Evolutionary conservation across 2,113 vertebrate genomes (phyloP).

Genomic region (pig (Sus scrofa)): T2T-Sscrofa CM000814.6:113073501-113074000

Average conservation of each 20-base stretch:
- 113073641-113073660: not conserved
- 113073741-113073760: not conserved
- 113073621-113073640: constrained; percentile 1
- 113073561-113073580: too few species aligned
- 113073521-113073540: too few species aligned
- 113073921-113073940: constrained; percentile 83
- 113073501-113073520: too few species aligned
- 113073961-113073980: constrained; percentile 84
- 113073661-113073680: not conserved
- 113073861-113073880: constrained; percentile 71
- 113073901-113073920: constrained; percentile 84
- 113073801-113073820: not conserved
- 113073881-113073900: constrained; percentile 82
- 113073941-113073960: constrained; percentile 83
- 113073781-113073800: not conserved
- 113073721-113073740: not conserved
- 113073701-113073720: not conserved
- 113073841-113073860: constrained; percentile 72
- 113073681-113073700: not conserved
- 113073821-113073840: constrained; percentile 23
- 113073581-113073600: too few species aligned
- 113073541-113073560: too few species aligned
- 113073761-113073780: not conserved
- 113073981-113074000: constrained; percentile 80
- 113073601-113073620: too few species aligned